phyloP scores from a whole-genome alignment of 2,888 invertebrate genomes.

The Busseola fusca region DNA sequence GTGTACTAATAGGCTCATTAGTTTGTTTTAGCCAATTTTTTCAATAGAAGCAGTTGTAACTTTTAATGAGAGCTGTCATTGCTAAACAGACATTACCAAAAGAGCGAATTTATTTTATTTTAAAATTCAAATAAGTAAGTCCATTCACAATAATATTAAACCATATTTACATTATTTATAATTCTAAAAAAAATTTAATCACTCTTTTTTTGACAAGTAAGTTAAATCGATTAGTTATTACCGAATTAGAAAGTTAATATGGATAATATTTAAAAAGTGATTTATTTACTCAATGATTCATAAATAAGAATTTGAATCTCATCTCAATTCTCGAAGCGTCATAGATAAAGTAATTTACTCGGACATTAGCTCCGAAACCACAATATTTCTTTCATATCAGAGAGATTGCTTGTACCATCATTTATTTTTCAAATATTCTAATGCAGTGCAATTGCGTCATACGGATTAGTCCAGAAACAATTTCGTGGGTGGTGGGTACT shows the following conservation, averaged over 20 bases:
- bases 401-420: slow-evolving; percentile 71
- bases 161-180: slow-evolving; percentile 30
- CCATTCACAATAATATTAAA: slow-evolving; percentile 19
- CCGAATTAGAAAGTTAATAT: slow-evolving; percentile 54
- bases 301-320: slow-evolving; percentile 65
- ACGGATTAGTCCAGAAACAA: slow-evolving; percentile 67
- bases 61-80: slow-evolving; percentile 12
- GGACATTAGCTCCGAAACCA: slow-evolving; percentile 67
- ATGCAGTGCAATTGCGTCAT: slow-evolving; percentile 73
- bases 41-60: slow-evolving; percentile 16
- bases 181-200: slow-evolving; percentile 37
- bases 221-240: slow-evolving; percentile 52
- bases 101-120: slow-evolving; percentile 3
- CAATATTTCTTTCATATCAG: slow-evolving; percentile 75
- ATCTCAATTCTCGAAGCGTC: slow-evolving; percentile 57
- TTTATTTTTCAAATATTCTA: slow-evolving; percentile 75
- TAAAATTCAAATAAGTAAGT: not conserved
- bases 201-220: slow-evolving; percentile 23
- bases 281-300: slow-evolving; percentile 59
- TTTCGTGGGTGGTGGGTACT: slow-evolving; percentile 55
- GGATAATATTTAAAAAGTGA: slow-evolving; percentile 53
- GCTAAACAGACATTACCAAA: not conserved
- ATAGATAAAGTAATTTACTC: slow-evolving; percentile 67
- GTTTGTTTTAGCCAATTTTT: slow-evolving; percentile 21
- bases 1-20: slow-evolving; percentile 38